Percentiles rank a stretch among this genome's conserved stretches.
Evolutionary conservation across 2,797 vertebrate species (phyloP).

Genomic region (Spea hammondii): DNA sequence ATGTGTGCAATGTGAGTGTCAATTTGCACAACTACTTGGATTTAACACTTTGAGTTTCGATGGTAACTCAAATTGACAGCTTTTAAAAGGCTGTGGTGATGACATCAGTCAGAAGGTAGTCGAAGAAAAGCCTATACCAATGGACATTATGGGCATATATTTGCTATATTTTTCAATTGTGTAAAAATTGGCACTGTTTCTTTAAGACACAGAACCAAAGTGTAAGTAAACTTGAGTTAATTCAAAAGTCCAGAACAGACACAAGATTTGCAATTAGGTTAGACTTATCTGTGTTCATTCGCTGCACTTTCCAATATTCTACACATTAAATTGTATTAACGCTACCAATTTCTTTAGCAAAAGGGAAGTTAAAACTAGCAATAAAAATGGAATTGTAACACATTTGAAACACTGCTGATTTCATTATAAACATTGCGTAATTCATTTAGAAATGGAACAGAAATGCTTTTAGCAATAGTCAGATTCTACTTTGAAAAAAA

Average conservation of each 20-base stretch:
- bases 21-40: not conserved
- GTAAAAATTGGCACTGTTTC: too few species aligned
- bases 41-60: too few species aligned
- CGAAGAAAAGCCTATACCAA: too few species aligned
- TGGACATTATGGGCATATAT: too few species aligned
- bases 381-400: conserved; percentile 2
- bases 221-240: not conserved
- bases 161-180: too few species aligned
- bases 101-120: not conserved
- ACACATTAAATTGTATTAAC: conserved; percentile 1
- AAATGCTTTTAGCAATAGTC: conserved; percentile 2
- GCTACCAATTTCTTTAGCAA: not conserved
- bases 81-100: not conserved
- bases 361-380: not conserved
- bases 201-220: too few species aligned
- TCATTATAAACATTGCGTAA: conserved; percentile 7
- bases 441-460: conserved; percentile 17
- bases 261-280: not conserved
- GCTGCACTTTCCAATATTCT: not conserved
- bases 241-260: not conserved
- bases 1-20: not conserved
- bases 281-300: not conserved
- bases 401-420: not conserved
- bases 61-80: not conserved
- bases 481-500: not conserved